A percentile compares a stretch with the other conserved stretches of the same genome.
These are phyloP conservation scores for Mercenaria mercenaria DNA, from an alignment of 1,140 invertebrate species.

Conservation along the genomic window DNA sequence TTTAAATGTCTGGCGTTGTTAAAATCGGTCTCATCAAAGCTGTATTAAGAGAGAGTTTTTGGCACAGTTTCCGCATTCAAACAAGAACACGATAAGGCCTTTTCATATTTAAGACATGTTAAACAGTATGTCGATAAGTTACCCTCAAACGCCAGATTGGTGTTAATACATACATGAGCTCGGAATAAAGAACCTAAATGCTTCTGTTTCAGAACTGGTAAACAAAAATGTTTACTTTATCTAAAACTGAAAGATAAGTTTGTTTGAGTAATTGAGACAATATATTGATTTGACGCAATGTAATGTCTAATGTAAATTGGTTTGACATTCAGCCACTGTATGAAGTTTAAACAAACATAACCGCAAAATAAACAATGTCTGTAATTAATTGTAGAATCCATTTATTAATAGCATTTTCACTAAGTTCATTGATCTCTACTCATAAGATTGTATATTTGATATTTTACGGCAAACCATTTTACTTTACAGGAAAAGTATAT, in stretches of 20 bases:
- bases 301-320: background rate
- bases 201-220: background rate
- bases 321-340: too few species aligned
- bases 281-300: background rate
- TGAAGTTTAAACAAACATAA: too few species aligned
- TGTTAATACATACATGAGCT: background rate
- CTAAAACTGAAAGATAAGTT: background rate
- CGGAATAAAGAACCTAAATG: background rate
- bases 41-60: background rate
- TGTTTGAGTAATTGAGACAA: background rate
- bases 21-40: too few species aligned
- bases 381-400: too few species aligned
- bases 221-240: background rate
- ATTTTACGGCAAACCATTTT: too few species aligned
- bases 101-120: background rate
- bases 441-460: too few species aligned
- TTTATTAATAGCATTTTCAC: too few species aligned
- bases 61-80: background rate
- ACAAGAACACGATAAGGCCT: background rate
- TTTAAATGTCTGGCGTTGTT: too few species aligned
- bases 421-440: too few species aligned
- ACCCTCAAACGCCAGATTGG: background rate
- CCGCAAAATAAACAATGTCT: too few species aligned
- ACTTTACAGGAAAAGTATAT: too few species aligned
- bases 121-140: background rate